Percentiles rank a stretch among this genome's conserved stretches.
Conservation (phyloP, 2,888 invertebrate genomes). For the Drosophila neonasuta region DNA sequence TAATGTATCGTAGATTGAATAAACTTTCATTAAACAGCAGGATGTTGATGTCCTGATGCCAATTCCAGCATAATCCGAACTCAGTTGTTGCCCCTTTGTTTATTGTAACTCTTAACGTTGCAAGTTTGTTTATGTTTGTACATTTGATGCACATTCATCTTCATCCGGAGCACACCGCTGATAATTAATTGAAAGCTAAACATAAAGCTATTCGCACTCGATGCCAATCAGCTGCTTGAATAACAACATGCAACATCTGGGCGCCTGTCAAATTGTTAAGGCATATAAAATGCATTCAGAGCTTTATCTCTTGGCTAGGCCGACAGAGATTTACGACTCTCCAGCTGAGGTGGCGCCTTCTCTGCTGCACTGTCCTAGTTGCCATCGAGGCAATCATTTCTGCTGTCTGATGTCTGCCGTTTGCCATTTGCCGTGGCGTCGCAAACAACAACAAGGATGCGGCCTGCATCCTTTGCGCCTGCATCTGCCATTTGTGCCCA, state of each 20-base stretch:
- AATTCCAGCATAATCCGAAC: not conserved
- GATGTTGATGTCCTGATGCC: not conserved
- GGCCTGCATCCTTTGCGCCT: constrained; percentile 16
- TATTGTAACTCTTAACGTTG: not conserved
- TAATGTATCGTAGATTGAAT: not conserved
- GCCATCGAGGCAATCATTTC: constrained; percentile 3
- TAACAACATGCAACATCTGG: constrained; percentile 35
- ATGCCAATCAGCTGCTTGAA: constrained; percentile 23
- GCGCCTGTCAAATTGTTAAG: constrained; percentile 50
- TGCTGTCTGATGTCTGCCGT: constrained; percentile 3
- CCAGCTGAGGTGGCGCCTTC: constrained; percentile 13
- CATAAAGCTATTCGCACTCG: constrained; percentile 32
- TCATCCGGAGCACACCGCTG: constrained; percentile 21
- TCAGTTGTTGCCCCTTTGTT: not conserved
- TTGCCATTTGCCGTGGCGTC: constrained; percentile 15
- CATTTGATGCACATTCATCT: constrained; percentile 32
- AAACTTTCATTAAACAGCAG: not conserved
- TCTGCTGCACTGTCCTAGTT: not conserved
- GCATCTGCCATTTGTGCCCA: constrained; percentile 51
- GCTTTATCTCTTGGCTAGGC: constrained; percentile 55
- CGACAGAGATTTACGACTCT: constrained; percentile 57
- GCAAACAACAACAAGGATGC: constrained; percentile 32
- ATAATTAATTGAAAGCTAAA: constrained; percentile 35
- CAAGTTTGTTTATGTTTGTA: constrained; percentile 11
- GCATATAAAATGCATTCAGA: constrained; percentile 60